Percentiles rank a stretch among this genome's conserved stretches.
Conservation (phyloP, 1,140 invertebrate species). For the Bombus affinis region DNA sequence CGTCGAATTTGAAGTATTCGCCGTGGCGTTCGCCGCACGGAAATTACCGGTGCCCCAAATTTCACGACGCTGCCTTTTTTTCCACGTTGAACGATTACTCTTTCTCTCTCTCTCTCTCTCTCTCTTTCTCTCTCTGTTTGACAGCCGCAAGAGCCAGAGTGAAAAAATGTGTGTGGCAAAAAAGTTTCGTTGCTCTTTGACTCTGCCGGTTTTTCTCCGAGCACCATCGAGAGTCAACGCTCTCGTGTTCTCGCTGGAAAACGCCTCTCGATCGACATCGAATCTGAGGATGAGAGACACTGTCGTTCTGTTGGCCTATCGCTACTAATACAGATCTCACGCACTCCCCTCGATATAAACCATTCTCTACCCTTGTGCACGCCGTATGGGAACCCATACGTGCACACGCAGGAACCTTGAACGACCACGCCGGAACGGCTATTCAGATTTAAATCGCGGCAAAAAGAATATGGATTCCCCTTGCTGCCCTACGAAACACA, state of each 20-base stretch:
- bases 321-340: constrained; percentile 82
- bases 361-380: constrained; percentile 74
- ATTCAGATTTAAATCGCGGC: constrained; percentile 82
- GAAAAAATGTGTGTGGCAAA: background rate
- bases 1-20: constrained; percentile 50
- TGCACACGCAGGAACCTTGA: constrained; percentile 61
- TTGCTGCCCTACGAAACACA: constrained; percentile 73
- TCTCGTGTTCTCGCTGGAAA: background rate
- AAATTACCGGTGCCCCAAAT: constrained; percentile 43
- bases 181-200: background rate
- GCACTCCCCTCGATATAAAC: constrained; percentile 80
- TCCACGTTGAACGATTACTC: constrained; percentile 2
- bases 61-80: constrained; percentile 11
- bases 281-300: constrained; percentile 73
- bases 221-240: background rate
- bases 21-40: constrained; percentile 24
- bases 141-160: background rate
- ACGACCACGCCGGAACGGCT: constrained; percentile 70
- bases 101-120: background rate
- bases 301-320: constrained; percentile 70
- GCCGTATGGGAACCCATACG: constrained; percentile 77
- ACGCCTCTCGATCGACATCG: background rate
- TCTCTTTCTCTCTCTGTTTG: background rate
- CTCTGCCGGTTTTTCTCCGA: background rate
- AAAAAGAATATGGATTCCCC: constrained; percentile 75